Evolutionary conservation across 2,888 invertebrate species (phyloP), one percentile per base, ranked within the genome.

Genomic region (Acheta domesticus): DNA sequence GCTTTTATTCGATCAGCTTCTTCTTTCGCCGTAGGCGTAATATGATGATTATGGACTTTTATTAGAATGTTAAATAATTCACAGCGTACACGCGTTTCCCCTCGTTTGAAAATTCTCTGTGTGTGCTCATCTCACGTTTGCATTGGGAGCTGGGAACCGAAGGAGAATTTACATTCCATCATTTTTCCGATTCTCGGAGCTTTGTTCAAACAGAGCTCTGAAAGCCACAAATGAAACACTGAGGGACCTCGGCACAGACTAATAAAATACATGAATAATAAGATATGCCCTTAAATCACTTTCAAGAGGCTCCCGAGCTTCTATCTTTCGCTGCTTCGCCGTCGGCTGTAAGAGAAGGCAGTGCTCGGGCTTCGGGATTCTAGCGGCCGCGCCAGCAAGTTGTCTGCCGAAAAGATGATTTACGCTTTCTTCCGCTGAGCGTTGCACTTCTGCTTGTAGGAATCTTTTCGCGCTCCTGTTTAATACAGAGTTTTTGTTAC

Each of bases 201-300:
- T 62, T 62, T 62, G 62, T 62, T 62, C 16, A 62, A 62, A 62
- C 62, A 62, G 62, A 5, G 62, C 14, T 14, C 62, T 62, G 62
- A n/a, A 62, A 14, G 62, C 62, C n/a, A n/a, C 62, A n/a, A 62
- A 62, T 62, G 62, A 62, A 62, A 62, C 62, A 62, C 62, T 19
- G 62, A 16, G 62, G 16, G n/a, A 62, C 62, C 16, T 5, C 62
- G 12, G 36, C 36, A 36, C 36, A 36, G 62, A 62, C 62, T 62
- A 62, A 62, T 62, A 62, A 62, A 62, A 62, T n/a, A 62, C 62
- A 62, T 62, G 62, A 62, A 62, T 62, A 62, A 62, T 62, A 62
- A 62, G 62, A 19, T n/a, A 62, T n/a, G 62, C 62, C n/a, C 62
- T 62, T 62, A 62, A 62, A 62, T 62, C 62, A 19, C 62, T 62